Base-by-base conservation (phyloP, 2,797 vertebrate species). In the Odontamblyopus rebecca region DNA sequence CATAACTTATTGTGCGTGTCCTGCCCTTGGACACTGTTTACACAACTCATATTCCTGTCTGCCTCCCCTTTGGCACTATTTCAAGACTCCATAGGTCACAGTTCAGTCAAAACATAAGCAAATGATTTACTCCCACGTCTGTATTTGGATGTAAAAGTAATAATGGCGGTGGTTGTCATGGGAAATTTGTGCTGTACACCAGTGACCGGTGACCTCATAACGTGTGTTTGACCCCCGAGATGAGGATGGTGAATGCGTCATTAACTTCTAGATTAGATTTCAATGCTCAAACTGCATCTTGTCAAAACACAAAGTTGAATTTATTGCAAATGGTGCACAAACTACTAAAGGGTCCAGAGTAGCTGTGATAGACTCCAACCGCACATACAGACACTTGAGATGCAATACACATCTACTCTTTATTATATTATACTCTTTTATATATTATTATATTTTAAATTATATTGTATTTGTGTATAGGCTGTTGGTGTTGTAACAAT, bases 231-330 rank as follows among this genome's bases (percentile, higher is more conserved):
- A 92, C 89, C 91, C 87, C 86, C 48, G 68, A 73, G 76, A 78
- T 84, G 85, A 82, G 78, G 73, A 84, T 75, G 76, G 84, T 74
- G 88, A 91, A 88, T 79, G 83, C 78, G 74, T 82, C 86, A 89
- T 93, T 91, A 90, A 85, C 80, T 87, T 86, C 78, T 79, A 76
- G 83, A 87, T 85, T 90, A 71, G 72, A 86, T 86, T 88, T 83
- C 79, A 75, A n/a, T 69, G 70, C 73, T 79, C 80, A 75, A 63
- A 77, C 54, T 71, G 76, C 68, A 72, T 44, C 68, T 51, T 65
- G 77, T 77, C 71, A 81, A 70, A 77, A 76, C 70, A 61, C 66
- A 38, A 66, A 66, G 50, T 72, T 70, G 60, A 79, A 82, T 76
- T 56, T 23, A 69, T 79, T 72, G 73, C 71, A 65, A 54, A 51